These are phyloP conservation scores for Holothuria leucospilota DNA, from an alignment of 53 echinoderm and acorn worm genomes.

Conservation along the genomic window DNA sequence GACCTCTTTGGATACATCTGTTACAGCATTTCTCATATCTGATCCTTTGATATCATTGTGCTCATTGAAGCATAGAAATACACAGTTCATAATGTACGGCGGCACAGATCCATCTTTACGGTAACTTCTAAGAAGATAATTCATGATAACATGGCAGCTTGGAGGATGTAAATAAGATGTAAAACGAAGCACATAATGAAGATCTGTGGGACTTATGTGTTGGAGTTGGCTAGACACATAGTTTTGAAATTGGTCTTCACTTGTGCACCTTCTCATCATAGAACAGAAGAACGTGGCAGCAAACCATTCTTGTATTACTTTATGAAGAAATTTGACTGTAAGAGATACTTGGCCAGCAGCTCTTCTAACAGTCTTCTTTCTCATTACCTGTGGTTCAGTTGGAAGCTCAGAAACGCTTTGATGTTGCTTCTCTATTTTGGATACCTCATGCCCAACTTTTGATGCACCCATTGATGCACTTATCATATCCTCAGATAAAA, in stretches of 20 bases:
- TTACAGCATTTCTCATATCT: conserved; percentile 8
- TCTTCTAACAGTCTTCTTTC: background rate
- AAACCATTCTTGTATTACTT: conserved; percentile 12
- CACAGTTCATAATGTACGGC: background rate
- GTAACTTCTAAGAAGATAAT: background rate
- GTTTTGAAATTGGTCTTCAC: background rate
- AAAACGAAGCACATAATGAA: background rate
- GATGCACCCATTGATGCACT: too few relatives aligned
- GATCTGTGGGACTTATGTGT: background rate
- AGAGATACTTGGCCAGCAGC: background rate
- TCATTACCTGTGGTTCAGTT: background rate
- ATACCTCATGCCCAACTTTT: too few relatives aligned
- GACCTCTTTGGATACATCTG: conserved; percentile 19
- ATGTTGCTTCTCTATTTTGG: too few relatives aligned
- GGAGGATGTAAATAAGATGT: conserved; percentile 9
- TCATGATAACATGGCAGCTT: too few relatives aligned
- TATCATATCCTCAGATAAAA: too few relatives aligned
- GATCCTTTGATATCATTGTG: background rate
- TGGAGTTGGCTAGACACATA: background rate
- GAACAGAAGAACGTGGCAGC: background rate
- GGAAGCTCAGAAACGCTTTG: too few relatives aligned
- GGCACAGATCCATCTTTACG: background rate
- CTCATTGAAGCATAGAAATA: background rate
- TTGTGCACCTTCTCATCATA: background rate
- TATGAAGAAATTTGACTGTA: background rate